Conservation (phyloP, 2,888 invertebrate species). For the Pheosia gnoma region DNA sequence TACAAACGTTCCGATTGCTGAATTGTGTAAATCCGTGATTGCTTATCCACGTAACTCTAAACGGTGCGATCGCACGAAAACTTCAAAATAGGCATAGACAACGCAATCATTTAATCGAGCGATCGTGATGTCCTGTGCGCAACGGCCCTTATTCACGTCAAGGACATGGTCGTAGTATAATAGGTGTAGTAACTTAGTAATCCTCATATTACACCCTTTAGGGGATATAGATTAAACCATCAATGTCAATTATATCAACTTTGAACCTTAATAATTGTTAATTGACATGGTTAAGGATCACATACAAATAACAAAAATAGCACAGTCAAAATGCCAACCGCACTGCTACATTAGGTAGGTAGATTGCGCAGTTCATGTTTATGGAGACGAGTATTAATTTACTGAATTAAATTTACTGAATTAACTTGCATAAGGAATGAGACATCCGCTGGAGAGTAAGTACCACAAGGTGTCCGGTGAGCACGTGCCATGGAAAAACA, state of each 20-base stretch:
- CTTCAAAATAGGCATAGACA: constrained; percentile 4
- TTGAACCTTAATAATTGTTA: too few relatives aligned
- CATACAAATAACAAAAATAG: too few relatives aligned
- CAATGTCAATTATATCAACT: too few relatives aligned
- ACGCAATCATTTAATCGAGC: constrained; percentile 5
- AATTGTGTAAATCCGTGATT: constrained; percentile 5
- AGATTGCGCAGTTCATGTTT: constrained; percentile 5
- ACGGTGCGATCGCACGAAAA: constrained; percentile 1
- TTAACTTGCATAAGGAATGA: constrained; percentile 60
- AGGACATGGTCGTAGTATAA: background rate
- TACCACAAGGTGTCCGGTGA: constrained; percentile 40
- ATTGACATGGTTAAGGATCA: too few relatives aligned
- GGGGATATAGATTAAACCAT: too few relatives aligned
- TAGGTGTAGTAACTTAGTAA: background rate
- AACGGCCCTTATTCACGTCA: constrained; percentile 1
- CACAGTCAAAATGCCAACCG: too few relatives aligned
- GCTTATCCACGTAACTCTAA: constrained; percentile 6
- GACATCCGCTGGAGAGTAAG: constrained; percentile 48
- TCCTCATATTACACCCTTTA: too few relatives aligned
- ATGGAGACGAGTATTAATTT: constrained; percentile 51
- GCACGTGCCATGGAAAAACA: constrained; percentile 82
- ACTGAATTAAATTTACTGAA: constrained; percentile 47
- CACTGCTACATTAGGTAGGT: too few relatives aligned
- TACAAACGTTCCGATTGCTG: constrained; percentile 5
- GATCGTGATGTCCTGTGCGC: constrained; percentile 6